Evolutionary conservation across 1,140 invertebrate species (phyloP), one percentile per base, ranked within the genome.

Genomic region (Heliconius hewitsoni): DNA sequence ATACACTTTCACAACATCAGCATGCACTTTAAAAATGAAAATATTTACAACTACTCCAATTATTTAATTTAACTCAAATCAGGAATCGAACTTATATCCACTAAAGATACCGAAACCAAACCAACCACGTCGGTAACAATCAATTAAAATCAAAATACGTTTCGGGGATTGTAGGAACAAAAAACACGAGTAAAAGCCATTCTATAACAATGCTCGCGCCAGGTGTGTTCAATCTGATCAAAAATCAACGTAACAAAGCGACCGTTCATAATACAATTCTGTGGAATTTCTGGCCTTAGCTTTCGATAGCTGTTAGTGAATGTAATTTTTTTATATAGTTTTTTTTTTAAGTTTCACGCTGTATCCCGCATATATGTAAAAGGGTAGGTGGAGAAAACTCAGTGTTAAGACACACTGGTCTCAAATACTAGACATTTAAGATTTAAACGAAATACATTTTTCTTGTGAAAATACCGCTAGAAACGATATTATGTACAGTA

Each of bases 131-230:
- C 60, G 23, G 60, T 16, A 30, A 66, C 27, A 66, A 66, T 66
- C 60, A 66, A 66, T 66, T 66, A 66, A 66, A 66, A 66, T 66
- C 60, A 30, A 66, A 66, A 66, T 66, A 30, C 60, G 60, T 66
- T 66, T 66, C 4, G 60, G 60, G 27, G 23, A 27, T 66, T 66
- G 27, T 30, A 66, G 11, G 9, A 30, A 30, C 60, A 66, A 66
- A 66, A 66, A 66, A 66, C 27, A 23, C 55, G 55, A 57, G 55
- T 57, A 66, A 66, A 66, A 66, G 60, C 60, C 23, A 66, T 66
- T 1, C 19, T 66, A 30, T 66, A 66, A 66, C 60, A 66, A 66
- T 66, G 60, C 60, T 11, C 60, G 3, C 60, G 60, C 60, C 60
- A 66, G 60, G 60, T 66, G 60, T 30, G 60, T 66, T 30, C 60